Evolutionary conservation across 2,888 invertebrate species (phyloP).

Genomic region (Automeris io): DNA sequence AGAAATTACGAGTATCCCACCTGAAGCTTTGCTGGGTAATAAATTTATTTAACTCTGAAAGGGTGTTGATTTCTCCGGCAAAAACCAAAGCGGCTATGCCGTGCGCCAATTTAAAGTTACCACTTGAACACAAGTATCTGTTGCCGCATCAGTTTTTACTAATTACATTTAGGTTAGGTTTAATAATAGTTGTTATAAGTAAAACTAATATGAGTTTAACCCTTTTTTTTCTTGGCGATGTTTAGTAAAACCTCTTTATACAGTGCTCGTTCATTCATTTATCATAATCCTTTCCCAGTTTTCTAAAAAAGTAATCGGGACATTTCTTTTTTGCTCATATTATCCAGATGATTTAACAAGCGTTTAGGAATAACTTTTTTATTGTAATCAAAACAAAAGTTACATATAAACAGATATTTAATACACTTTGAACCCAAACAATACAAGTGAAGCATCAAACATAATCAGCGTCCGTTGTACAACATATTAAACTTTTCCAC

Average conservation of each 20-base stretch:
- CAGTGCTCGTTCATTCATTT: no score
- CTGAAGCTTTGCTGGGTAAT: slow-evolving; percentile 56
- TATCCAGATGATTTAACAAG: no score
- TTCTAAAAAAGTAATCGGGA: no score
- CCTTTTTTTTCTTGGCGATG: no score
- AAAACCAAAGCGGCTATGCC: slow-evolving; percentile 50
- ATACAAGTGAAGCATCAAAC: slow-evolving; percentile 13
- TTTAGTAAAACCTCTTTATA: no score
- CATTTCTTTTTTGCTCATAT: no score
- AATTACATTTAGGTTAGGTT: no score
- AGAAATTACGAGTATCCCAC: slow-evolving; percentile 59
- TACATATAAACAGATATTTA: not conserved
- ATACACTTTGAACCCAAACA: not conserved
- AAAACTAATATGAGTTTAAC: no score
- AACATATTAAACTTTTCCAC: slow-evolving; percentile 49
- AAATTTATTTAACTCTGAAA: slow-evolving; percentile 68
- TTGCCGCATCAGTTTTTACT: slow-evolving; percentile 43
- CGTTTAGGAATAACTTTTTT: no score
- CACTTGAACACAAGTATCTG: slow-evolving; percentile 47
- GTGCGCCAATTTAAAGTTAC: slow-evolving; percentile 60
- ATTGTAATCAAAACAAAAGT: not conserved
- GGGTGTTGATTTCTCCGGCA: slow-evolving; percentile 59
- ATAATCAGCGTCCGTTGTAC: slow-evolving; percentile 23
- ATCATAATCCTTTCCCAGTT: no score
- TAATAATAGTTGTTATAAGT: no score